phyloP scores from a whole-genome alignment of 2,113 vertebrate species.

The Pyrgilauda ruficollis region DNA sequence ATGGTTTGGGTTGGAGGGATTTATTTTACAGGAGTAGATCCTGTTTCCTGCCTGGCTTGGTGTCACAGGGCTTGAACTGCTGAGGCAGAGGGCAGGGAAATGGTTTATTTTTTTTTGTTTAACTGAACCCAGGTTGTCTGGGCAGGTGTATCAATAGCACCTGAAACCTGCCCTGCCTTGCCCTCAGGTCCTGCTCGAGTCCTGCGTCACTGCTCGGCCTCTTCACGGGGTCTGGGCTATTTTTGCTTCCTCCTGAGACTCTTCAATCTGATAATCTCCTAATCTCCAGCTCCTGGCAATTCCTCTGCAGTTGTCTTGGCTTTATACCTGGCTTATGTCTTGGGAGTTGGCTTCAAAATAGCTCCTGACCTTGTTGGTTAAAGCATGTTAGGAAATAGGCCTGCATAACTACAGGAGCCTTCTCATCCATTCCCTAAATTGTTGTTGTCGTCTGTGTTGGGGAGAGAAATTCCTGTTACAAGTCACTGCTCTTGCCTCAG shows the following conservation, averaged over 20 bases:
- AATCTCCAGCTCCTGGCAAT: slow-evolving; percentile 24
- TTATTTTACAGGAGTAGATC: neutral
- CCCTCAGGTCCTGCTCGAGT: neutral
- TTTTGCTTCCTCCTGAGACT: slow-evolving; percentile 27
- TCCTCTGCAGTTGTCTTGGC: slow-evolving; percentile 4
- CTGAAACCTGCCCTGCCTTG: neutral
- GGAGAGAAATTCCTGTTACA: neutral
- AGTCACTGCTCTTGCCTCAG: neutral
- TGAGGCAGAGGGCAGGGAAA: neutral
- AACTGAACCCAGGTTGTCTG: neutral
- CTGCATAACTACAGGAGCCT: neutral
- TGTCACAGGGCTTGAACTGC: neutral
- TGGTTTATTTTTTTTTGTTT: neutral
- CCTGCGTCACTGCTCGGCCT: neutral
- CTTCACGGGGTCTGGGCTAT: neutral
- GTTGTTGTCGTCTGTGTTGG: neutral
- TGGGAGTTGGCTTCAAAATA: slow-evolving; percentile 21
- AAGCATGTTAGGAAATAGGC: neutral
- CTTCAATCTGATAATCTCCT: slow-evolving; percentile 58
- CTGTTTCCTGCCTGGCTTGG: neutral
- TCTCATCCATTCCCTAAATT: neutral
- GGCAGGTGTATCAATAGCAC: neutral
- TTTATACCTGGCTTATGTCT: slow-evolving; percentile 41
- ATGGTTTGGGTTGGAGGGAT: neutral
- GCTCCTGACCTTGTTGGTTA: slow-evolving; percentile 45